Evolutionary conservation across 92 coral and sea anemone genomes (phyloP).

Genomic region (Zoanthus sansibaricus): DNA sequence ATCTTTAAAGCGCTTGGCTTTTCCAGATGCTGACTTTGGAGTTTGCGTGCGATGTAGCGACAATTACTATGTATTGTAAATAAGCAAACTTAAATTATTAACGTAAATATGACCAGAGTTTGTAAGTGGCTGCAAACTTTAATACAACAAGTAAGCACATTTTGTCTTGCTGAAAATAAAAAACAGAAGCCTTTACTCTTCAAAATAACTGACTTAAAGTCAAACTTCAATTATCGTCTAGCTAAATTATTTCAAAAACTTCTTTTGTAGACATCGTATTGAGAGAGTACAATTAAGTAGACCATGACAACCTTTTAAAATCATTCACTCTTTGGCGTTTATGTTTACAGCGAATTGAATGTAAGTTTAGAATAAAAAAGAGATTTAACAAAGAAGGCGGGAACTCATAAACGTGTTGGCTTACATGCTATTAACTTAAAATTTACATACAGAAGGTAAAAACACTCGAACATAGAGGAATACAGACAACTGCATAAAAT

Average conservation of each 20-base stretch:
- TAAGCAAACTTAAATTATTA: not conserved
- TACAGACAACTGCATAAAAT: not conserved
- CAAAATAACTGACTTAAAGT: not conserved
- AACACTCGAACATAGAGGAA: constrained; percentile 15
- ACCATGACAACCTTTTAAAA: constrained; percentile 39
- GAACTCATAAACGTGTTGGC: constrained; percentile 30
- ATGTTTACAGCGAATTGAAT: constrained; percentile 43
- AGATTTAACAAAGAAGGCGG: constrained; percentile 54
- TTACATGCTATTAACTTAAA: constrained; percentile 9
- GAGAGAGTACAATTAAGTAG: not conserved
- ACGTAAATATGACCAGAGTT: not conserved
- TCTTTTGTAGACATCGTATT: not conserved
- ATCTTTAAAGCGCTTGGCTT: constrained; percentile 2
- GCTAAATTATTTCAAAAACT: not conserved
- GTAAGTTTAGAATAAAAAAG: constrained; percentile 31
- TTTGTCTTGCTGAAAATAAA: not conserved
- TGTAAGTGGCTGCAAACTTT: no score
- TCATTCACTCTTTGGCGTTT: not conserved
- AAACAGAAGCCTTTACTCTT: no score
- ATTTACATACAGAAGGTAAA: constrained; percentile 28
- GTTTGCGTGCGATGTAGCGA: no score
- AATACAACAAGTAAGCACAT: no score
- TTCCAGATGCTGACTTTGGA: not conserved
- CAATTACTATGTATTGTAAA: no score
- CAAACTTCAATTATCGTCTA: not conserved